A percentile compares a stretch with the other conserved stretches of the same genome.
Conservation (phyloP, 2,113 vertebrate species). For the Podiceps cristatus region DNA sequence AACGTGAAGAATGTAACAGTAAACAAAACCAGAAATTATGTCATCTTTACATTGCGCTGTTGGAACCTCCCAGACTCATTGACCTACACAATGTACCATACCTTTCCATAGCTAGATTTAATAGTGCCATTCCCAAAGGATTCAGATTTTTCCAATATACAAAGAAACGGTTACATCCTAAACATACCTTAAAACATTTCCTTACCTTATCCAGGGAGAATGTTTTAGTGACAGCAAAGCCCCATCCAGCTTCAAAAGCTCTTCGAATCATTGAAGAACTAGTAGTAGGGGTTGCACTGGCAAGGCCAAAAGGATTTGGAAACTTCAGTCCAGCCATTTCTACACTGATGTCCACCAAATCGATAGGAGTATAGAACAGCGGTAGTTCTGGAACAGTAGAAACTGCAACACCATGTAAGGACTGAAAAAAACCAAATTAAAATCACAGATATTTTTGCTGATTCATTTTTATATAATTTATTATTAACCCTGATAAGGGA, state of each 20-base stretch:
- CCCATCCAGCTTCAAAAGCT: conserved; percentile 93
- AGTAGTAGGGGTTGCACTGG: conserved; percentile 91
- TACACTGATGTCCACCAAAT: conserved; percentile 89
- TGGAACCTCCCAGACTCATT: background rate
- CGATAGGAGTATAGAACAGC: conserved; percentile 87
- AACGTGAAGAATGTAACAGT: background rate
- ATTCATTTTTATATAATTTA: background rate
- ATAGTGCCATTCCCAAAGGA: background rate
- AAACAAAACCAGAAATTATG: background rate
- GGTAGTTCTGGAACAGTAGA: conserved; percentile 80
- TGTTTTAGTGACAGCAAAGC: conserved; percentile 93
- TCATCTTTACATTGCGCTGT: background rate
- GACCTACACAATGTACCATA: background rate
- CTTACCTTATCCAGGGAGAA: conserved; percentile 90
- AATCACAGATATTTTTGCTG: background rate
- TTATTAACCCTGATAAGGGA: background rate
- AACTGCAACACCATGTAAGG: conserved; percentile 77
- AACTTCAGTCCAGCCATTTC: conserved; percentile 89
- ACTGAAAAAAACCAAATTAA: conserved; percentile 70
- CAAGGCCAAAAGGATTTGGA: conserved; percentile 91
- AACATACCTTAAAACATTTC: background rate
- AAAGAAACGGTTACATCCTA: background rate
- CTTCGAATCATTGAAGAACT: conserved; percentile 92
- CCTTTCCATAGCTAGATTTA: background rate
- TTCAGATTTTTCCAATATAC: background rate